These are phyloP conservation scores for Gymnarchus niloticus DNA, from an alignment of 2,113 vertebrate species.

Conservation along the genomic window DNA sequence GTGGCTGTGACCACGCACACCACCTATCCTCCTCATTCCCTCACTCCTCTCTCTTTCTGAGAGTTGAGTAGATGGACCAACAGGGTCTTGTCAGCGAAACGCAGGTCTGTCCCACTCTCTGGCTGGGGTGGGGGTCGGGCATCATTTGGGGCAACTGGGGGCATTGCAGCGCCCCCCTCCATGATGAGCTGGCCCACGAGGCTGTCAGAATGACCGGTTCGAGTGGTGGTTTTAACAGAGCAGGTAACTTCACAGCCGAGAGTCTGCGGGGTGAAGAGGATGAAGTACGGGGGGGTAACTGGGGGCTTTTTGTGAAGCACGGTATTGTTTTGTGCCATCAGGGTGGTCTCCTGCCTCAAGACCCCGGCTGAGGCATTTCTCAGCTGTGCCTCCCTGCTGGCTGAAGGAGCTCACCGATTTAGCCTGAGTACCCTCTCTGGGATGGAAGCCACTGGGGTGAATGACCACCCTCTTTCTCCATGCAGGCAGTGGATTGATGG, in stretches of 20 bases:
- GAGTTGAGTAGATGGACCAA: neutral
- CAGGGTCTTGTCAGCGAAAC: conserved; percentile 25
- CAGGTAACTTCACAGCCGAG: neutral
- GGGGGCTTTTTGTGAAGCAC: neutral
- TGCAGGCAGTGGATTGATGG: conserved; percentile 87
- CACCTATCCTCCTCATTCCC: conserved; percentile 16
- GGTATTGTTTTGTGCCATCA: neutral
- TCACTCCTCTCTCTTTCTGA: neutral
- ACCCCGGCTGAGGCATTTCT: no score
- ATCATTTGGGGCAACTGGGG: neutral
- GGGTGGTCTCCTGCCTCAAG: neutral
- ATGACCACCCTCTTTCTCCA: conserved; percentile 29
- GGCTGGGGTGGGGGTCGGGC: neutral
- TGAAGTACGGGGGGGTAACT: neutral
- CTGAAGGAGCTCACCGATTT: no score
- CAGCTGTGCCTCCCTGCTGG: conserved; percentile 28
- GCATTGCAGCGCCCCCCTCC: neutral
- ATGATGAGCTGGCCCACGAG: neutral
- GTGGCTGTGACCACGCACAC: neutral
- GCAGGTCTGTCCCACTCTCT: conserved; percentile 15
- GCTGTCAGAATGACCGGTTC: neutral
- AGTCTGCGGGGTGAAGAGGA: neutral
- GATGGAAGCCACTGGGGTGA: neutral
- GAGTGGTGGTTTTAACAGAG: neutral
- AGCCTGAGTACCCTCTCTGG: neutral